Percentiles rank a stretch among this genome's conserved stretches.
Conservation (phyloP, 2,797 vertebrate genomes). For the Australoheros facetus region DNA sequence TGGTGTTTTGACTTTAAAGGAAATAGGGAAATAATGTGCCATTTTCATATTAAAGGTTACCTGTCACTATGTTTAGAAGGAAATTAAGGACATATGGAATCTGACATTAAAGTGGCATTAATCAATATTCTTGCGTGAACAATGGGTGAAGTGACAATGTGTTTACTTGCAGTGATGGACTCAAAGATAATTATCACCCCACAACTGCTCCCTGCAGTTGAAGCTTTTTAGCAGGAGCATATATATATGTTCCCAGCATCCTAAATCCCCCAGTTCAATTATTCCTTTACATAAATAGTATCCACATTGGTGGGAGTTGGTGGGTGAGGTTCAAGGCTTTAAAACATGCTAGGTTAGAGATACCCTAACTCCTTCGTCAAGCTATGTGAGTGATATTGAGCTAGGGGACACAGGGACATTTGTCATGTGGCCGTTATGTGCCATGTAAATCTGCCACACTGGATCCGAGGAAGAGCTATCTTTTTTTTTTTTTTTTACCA, state of each 20-base stretch:
- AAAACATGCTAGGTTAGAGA: background rate
- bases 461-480: too few species aligned
- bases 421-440: too few species aligned
- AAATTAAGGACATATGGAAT: background rate
- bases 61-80: background rate
- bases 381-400: too few species aligned
- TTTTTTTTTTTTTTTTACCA: too few species aligned
- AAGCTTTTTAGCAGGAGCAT: background rate
- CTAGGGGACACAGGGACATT: too few species aligned
- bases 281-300: background rate
- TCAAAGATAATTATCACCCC: background rate
- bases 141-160: background rate
- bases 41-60: slow-evolving; percentile 1
- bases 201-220: background rate
- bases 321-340: background rate
- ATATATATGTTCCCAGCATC: background rate
- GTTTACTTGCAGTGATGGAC: background rate
- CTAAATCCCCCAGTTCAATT: background rate
- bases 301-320: background rate
- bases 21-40: background rate
- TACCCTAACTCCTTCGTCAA: too few species aligned
- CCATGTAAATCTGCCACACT: too few species aligned
- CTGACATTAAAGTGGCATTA: background rate
- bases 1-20: slow-evolving; percentile 35
- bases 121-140: background rate